Evolutionary conservation across 2,888 invertebrate species (phyloP).

Genomic region (Slavum lentiscoides): DNA sequence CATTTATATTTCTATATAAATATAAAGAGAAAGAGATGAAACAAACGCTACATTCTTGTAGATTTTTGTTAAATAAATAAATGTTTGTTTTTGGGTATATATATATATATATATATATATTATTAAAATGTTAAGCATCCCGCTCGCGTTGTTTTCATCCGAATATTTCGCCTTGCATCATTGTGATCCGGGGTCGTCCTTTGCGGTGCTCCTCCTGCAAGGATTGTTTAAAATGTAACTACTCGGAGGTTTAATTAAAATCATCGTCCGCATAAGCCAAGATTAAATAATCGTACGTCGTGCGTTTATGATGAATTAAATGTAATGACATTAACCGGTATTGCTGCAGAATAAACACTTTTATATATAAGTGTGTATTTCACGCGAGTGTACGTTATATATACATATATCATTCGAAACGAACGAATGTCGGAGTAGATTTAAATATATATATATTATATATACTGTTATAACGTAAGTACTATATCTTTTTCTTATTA

Average conservation of each 20-base stretch:
- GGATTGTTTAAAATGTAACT: conserved; percentile 28
- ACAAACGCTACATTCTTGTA: background rate
- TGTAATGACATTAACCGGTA: background rate
- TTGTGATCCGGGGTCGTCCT: background rate
- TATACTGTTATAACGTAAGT: background rate
- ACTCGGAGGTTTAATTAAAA: conserved; percentile 34
- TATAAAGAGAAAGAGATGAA: background rate
- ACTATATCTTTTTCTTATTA: background rate
- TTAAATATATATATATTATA: background rate
- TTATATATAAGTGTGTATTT: background rate
- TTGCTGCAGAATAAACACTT: background rate
- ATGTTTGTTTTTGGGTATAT: background rate
- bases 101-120: background rate
- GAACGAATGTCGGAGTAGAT: background rate
- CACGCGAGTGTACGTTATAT: background rate
- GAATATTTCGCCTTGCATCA: background rate
- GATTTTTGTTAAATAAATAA: background rate
- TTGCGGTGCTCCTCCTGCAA: background rate
- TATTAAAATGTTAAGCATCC: background rate
- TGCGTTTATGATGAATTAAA: conserved; percentile 33
- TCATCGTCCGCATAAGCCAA: background rate
- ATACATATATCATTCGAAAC: background rate
- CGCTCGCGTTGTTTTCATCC: conserved; percentile 1
- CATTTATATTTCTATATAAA: background rate
- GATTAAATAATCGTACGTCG: conserved; percentile 25